Evolutionary conservation across 2,888 invertebrate species (phyloP), one percentile per base, ranked within the genome.

Genomic region (Lithophane leautieri): DNA sequence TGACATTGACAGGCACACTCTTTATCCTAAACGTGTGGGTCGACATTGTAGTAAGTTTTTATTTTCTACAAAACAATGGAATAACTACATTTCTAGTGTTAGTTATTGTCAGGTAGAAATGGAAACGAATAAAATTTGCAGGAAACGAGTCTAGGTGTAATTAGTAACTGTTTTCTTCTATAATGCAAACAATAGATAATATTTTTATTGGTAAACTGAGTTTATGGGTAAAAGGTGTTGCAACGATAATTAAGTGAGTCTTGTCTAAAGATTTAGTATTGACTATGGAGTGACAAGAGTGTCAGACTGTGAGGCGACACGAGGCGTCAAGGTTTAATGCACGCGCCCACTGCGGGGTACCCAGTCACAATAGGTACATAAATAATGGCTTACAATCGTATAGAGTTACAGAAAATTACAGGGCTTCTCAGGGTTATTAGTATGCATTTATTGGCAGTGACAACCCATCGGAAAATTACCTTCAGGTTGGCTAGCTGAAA

Each of bases 401-500:
- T 76, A 81, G 62, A 79, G 70, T 80, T 82, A 73, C 65, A 76
- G 58, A 61, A 81, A 79, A 85, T 81, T 61, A 86, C 69, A 56
- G 50, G 54, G 52, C 52, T 73, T 69, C 62, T 63, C 60, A 61
- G 70, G 60, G 56, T 54, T 60, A 70, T 65, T 44, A 67, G 44
- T 67, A 68, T 68, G 50, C 60, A 67, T 77, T 81, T 62, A 76
- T 63, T 63, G 28, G n/a, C 75, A 58, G 80, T 58, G 63, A 65
- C 68, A 69, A 69, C 14, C 42, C 56, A 56, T 60, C 22, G 63
- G 70, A 75, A 82, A 83, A 70, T 63, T 65, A 60, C 70, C 14
- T 68, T 63, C 62, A 54, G 61, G 16, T 74, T 47, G 8, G 28
- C 47, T 62, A 69, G 16, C 70, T 70, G 58, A 70, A 70, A 82